Conservation (phyloP, 2,113 vertebrate genomes). For the Isichthys henryi region DNA sequence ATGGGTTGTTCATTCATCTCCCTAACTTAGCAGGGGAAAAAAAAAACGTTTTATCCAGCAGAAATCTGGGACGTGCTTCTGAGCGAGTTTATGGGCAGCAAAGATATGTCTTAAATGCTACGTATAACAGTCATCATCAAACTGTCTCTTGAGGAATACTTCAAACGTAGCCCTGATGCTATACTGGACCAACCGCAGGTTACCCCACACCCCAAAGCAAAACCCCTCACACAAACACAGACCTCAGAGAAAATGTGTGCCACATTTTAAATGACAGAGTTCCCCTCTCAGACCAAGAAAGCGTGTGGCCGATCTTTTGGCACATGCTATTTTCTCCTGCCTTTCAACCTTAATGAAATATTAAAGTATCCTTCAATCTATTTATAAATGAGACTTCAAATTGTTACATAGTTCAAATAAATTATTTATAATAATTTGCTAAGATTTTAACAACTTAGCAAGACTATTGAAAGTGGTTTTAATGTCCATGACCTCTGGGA, state of each 20-base stretch:
- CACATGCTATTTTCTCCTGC: background rate
- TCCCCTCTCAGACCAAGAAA: background rate
- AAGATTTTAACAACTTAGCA: background rate
- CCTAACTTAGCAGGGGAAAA: background rate
- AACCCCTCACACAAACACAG: background rate
- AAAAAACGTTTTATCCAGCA: constrained; percentile 1
- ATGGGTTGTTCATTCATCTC: background rate
- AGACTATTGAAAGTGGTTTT: background rate
- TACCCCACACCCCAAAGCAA: background rate
- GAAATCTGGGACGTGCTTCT: background rate
- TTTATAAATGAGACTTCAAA: background rate
- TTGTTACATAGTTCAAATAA: background rate
- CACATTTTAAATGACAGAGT: background rate
- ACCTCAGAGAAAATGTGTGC: background rate
- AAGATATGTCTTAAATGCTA: constrained; percentile 9
- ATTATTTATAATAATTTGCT: background rate
- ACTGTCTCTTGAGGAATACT: constrained; percentile 7
- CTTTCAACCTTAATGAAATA: background rate
- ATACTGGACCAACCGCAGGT: background rate
- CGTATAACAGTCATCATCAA: background rate
- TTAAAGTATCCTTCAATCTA: background rate
- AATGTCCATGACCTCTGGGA: too few relatives aligned
- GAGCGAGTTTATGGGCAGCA: background rate
- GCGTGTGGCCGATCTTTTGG: background rate
- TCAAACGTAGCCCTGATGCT: background rate